A percentile compares a stretch with the other conserved stretches of the same genome.
Conservation (phyloP, 1,140 invertebrate genomes). For the Conus betulinus region DNA sequence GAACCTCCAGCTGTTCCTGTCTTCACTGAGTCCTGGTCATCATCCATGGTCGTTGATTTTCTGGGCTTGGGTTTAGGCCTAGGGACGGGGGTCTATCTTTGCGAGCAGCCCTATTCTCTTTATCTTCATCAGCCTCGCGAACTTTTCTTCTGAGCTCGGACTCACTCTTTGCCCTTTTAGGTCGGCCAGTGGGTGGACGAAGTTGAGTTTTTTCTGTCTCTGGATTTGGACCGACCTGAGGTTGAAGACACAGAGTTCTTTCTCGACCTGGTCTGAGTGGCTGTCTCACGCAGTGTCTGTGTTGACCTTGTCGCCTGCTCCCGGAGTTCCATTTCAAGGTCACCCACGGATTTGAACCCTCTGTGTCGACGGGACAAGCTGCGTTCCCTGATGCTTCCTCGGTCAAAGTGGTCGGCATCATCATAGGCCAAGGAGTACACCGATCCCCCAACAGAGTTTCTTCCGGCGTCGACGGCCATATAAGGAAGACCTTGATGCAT, state of each 20-base stretch:
- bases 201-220: slow-evolving; percentile 31
- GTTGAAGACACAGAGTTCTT: slow-evolving; percentile 30
- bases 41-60: slow-evolving; percentile 46
- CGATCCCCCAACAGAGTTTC: slow-evolving; percentile 60
- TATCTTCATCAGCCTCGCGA: not conserved
- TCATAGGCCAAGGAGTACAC: slow-evolving; percentile 60
- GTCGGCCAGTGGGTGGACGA: not conserved
- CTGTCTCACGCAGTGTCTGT: slow-evolving; percentile 63
- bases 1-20: not conserved
- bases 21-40: not conserved
- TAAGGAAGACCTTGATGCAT: slow-evolving; percentile 67
- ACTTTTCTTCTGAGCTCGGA: slow-evolving; percentile 37
- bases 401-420: slow-evolving; percentile 61
- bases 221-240: slow-evolving; percentile 31
- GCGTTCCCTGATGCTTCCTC: slow-evolving; percentile 54
- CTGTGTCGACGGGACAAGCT: slow-evolving; percentile 52
- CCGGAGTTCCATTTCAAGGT: slow-evolving; percentile 52
- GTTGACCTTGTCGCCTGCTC: slow-evolving; percentile 51
- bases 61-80: slow-evolving; percentile 66
- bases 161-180: slow-evolving; percentile 37
- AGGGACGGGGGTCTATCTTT: not conserved
- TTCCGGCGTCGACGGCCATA: slow-evolving; percentile 61
- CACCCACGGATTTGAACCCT: slow-evolving; percentile 62
- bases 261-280: slow-evolving; percentile 59
- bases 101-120: not conserved